These are phyloP conservation scores for Penaeus indicus DNA, from an alignment of 1,140 invertebrate genomes.

Conservation along the genomic window DNA sequence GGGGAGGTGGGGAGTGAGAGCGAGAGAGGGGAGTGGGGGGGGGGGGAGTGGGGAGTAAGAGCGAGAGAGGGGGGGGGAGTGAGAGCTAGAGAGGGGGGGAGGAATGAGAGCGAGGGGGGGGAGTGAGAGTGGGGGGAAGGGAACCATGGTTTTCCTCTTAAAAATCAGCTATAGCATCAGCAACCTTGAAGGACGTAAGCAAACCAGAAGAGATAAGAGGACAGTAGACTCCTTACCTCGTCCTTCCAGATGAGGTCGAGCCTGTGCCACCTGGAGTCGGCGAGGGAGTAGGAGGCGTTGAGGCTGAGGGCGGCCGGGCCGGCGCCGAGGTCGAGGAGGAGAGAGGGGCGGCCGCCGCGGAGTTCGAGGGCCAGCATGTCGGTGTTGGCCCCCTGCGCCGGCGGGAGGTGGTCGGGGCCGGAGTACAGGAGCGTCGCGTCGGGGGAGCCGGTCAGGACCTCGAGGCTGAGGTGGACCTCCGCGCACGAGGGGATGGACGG, in stretches of 20 bases:
- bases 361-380: constrained; percentile 49
- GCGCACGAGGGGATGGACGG: constrained; percentile 47
- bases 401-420: constrained; percentile 24
- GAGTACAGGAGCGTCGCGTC: constrained; percentile 49
- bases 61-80: not conserved
- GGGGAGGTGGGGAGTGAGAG: not conserved
- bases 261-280: constrained; percentile 50
- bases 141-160: too few relatives aligned
- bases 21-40: too few relatives aligned
- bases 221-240: constrained; percentile 14
- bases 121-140: too few relatives aligned
- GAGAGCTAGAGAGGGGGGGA: too few relatives aligned
- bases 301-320: constrained; percentile 37
- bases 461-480: constrained; percentile 53
- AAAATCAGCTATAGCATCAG: too few relatives aligned
- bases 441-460: constrained; percentile 22
- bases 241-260: constrained; percentile 57
- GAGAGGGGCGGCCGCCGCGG: constrained; percentile 24
- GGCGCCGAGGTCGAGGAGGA: constrained; percentile 49
- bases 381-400: not conserved
- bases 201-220: not conserved
- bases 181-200: too few relatives aligned
- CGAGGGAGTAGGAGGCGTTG: constrained; percentile 37
- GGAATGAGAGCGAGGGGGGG: too few relatives aligned
- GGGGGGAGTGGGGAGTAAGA: not conserved